Conservation (phyloP, 2,113 vertebrate genomes). For the Seriola dumerili region DNA sequence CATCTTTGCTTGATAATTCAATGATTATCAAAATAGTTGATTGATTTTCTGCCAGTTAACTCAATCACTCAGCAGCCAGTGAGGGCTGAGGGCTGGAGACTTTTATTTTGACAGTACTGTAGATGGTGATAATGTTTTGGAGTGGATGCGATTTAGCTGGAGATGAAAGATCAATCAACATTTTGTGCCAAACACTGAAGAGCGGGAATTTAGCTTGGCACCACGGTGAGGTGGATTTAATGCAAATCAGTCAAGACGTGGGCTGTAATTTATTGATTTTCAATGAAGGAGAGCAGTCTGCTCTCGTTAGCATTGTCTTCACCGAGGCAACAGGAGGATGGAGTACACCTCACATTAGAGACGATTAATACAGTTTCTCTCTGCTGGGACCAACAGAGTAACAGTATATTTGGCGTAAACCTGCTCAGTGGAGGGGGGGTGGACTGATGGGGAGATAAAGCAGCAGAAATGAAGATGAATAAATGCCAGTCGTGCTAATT, state of each 20-base stretch:
- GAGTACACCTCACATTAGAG: no score
- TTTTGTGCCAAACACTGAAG: background rate
- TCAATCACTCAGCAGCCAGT: no score
- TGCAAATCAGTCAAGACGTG: constrained; percentile 17
- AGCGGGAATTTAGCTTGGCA: background rate
- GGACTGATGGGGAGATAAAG: background rate
- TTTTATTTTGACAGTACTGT: background rate
- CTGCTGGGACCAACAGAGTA: background rate
- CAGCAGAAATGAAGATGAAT: background rate
- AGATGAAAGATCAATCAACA: background rate
- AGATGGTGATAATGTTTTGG: no score
- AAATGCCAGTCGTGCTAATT: background rate
- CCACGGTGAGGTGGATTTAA: constrained; percentile 3
- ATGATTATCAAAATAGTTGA: no score
- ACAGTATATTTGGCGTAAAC: background rate
- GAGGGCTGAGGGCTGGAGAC: no score
- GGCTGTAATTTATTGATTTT: constrained; percentile 32
- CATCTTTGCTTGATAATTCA: no score
- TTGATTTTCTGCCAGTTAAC: no score
- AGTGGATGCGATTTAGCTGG: background rate
- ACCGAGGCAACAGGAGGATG: no score
- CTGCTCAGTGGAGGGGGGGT: background rate
- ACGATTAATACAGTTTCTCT: background rate
- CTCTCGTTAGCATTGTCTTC: no score
- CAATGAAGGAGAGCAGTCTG: no score